Evolutionary conservation across 2,113 vertebrate species (phyloP), one percentile per base, ranked within the genome.

Genomic region (Serilophus lunatus): DNA sequence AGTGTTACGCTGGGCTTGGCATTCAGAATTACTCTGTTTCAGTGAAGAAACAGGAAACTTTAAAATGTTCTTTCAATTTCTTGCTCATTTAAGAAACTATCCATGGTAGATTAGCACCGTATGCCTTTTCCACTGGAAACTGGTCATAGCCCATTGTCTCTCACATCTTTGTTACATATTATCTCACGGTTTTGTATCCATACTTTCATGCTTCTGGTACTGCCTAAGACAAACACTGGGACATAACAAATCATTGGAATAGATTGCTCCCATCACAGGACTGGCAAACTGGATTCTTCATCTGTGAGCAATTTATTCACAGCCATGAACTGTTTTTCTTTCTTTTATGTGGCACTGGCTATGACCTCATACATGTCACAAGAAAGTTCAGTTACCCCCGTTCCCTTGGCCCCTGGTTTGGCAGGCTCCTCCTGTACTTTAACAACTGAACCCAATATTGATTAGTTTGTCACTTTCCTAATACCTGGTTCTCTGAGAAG

Each of bases 251-350:
- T 94, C 92, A 93, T 96, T 96, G 84, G 86, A 96, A 96, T 96
- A 95, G 95, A 97, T 95, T 95, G 92, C 76, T 93, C 90, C 92
- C 95, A 92, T 93, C 95, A 93, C 80, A 84, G 84, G 83, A 95
- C 94, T 97, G 88, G 94, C 91, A 97, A 96, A 97, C 86, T 86
- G 74, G 95, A 96, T 96, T 94, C 93, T 97, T 97, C 94, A 97
- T 95, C 95, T 96, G 94, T 71, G 95, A 95, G 96, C 95, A 97
- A 97, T 96, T 96, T 97, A 96, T 97, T 96, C 94, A 93, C 92
- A 97, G 92, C 83, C 93, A 95, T 91, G 94, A 79, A 92, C 65
- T 96, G 94, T 94, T 96, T 97, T 97, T 93, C 95, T 96, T 96
- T 90, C 94, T 97, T 96, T 96, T 40, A 96, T 97, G 95, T 92